Conservation (phyloP, 2,113 vertebrate species). For the Irena cyanogastra region DNA sequence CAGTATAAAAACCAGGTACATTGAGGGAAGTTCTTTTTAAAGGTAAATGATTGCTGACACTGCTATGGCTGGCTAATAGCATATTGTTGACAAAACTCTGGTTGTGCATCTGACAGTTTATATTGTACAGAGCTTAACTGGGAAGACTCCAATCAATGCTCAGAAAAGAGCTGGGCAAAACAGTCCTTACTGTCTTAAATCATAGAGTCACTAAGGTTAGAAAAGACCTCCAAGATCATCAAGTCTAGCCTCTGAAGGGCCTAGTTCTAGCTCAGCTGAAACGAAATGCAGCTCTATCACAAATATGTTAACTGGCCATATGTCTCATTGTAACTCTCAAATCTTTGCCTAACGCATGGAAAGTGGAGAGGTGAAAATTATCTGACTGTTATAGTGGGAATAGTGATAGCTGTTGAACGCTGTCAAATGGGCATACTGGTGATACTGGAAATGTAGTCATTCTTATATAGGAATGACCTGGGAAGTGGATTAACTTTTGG, state of each 20-base stretch:
- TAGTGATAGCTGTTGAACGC: neutral
- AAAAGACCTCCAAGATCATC: neutral
- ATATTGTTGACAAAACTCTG: neutral
- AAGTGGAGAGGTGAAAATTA: neutral
- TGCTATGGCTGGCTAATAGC: neutral
- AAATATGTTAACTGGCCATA: fast-evolving
- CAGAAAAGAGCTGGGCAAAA: neutral
- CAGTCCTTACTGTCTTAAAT: neutral
- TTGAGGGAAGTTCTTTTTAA: neutral
- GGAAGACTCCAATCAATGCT: neutral
- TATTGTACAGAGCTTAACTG: neutral
- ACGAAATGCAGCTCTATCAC: neutral
- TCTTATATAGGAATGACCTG: neutral
- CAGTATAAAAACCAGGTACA: neutral
- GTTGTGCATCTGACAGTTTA: neutral
- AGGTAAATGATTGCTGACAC: neutral
- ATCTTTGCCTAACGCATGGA: neutral
- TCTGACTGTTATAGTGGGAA: neutral
- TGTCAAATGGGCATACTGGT: neutral
- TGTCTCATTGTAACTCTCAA: neutral
- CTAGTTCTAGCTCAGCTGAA: neutral
- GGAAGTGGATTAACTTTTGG: neutral
- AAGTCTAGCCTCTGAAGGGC: neutral
- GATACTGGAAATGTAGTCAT: neutral
- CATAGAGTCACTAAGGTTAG: neutral